phyloP scores from a whole-genome alignment of 2,888 invertebrate genomes.

The Caradrina kadenii region DNA sequence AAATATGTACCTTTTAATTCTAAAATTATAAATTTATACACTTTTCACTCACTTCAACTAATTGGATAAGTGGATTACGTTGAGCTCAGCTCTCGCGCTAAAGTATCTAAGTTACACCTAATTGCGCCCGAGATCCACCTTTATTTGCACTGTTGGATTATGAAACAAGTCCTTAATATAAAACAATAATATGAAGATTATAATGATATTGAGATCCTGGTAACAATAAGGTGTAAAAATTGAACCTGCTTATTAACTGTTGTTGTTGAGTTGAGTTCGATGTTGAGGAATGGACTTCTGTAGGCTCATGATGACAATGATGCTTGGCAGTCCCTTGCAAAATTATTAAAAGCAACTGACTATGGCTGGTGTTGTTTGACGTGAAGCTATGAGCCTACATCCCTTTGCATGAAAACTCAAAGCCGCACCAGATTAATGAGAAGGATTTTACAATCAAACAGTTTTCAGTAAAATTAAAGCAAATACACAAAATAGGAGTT shows the following conservation, averaged over 20 bases:
- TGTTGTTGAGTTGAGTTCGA: no score
- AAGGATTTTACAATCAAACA: no score
- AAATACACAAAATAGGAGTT: no score
- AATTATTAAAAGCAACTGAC: neutral
- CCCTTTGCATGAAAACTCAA: no score
- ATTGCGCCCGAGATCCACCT: constrained; percentile 32
- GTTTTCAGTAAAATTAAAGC: no score
- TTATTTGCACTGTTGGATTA: constrained; percentile 18
- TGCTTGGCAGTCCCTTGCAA: neutral
- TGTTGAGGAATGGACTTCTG: neutral
- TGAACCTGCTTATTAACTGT: no score
- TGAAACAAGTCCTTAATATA: neutral
- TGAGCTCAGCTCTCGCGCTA: constrained; percentile 39
- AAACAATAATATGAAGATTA: constrained; percentile 11
- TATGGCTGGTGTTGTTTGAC: neutral
- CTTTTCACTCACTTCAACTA: constrained; percentile 44
- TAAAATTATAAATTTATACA: constrained; percentile 18
- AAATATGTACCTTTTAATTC: constrained; percentile 13
- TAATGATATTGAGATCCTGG: neutral
- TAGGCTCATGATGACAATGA: neutral
- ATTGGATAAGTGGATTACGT: constrained; percentile 47
- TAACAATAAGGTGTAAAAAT: neutral
- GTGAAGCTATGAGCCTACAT: neutral
- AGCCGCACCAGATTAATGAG: no score
- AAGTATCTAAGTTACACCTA: constrained; percentile 37